phyloP scores from a whole-genome alignment of 2,113 vertebrate genomes.

The Myodes glareolus region DNA sequence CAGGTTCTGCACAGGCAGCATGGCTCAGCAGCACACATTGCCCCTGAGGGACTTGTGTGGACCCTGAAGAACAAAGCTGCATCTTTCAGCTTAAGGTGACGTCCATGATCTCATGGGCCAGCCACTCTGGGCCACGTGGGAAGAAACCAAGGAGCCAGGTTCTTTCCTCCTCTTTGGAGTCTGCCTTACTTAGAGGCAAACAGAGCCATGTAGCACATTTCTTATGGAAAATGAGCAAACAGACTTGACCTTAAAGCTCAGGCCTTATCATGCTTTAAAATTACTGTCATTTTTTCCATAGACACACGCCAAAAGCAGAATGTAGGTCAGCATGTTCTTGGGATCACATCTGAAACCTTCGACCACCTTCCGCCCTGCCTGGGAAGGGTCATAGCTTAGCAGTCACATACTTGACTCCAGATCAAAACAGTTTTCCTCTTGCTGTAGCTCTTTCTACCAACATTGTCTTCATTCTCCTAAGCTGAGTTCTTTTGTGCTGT shows the following conservation, averaged over 20 bases:
- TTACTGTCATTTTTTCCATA: not conserved
- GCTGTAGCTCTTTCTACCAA: not conserved
- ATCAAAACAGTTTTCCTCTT: conserved; percentile 69
- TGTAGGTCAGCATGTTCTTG: conserved; percentile 51
- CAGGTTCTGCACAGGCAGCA: not conserved
- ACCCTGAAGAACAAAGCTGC: not conserved
- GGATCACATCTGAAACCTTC: conserved; percentile 46
- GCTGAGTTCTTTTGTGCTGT: conserved; percentile 25
- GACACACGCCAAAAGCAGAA: conserved; percentile 12
- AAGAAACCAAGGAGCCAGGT: not conserved
- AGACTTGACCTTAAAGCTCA: not conserved
- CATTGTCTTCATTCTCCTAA: conserved; percentile 45
- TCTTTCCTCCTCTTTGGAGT: not conserved
- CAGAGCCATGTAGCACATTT: not conserved
- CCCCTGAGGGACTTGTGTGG: not conserved
- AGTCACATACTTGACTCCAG: conserved; percentile 62
- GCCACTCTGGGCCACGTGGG: not conserved
- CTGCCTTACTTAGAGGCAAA: conserved; percentile 27
- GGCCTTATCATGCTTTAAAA: conserved; percentile 51
- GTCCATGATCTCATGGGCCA: not conserved
- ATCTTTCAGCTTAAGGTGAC: not conserved
- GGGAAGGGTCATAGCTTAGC: conserved; percentile 37
- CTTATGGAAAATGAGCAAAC: conserved; percentile 15
- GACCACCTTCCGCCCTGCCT: not conserved
- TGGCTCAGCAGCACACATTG: not conserved